A percentile compares a stretch with the other conserved stretches of the same genome.
phyloP scores from a whole-genome alignment of 2,797 vertebrate species.

The Discoglossus pictus region DNA sequence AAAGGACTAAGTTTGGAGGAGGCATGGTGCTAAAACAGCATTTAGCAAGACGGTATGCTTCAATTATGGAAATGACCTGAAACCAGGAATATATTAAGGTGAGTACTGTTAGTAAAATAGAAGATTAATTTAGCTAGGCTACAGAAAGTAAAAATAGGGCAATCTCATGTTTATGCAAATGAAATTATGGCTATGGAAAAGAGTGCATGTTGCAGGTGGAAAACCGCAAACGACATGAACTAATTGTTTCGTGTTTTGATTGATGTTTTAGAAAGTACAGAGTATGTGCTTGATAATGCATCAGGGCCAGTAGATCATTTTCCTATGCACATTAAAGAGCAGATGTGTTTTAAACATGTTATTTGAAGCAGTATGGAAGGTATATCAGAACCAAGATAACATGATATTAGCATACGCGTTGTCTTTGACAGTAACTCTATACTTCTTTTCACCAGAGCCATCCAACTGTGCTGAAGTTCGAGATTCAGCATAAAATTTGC shows the following conservation, averaged over 20 bases:
- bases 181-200: background rate
- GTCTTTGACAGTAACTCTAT: background rate
- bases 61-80: no score
- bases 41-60: no score
- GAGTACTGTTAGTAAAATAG: no score
- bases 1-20: no score
- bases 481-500: background rate
- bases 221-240: no score
- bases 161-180: conserved; percentile 20
- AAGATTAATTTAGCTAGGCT: no score
- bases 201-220: background rate
- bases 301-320: background rate
- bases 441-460: background rate
- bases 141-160: background rate
- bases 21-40: no score
- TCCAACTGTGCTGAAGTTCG: background rate
- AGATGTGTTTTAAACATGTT: background rate
- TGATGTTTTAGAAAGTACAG: background rate
- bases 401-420: background rate
- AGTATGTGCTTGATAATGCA: background rate
- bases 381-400: conserved; percentile 6
- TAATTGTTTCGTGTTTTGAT: background rate
- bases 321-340: background rate
- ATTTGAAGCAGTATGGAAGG: conserved; percentile 6
- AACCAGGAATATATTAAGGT: no score